Percentiles rank a stretch among this genome's conserved stretches.
phyloP scores from a whole-genome alignment of 1,140 invertebrate species.

The Carposina sasakii region DNA sequence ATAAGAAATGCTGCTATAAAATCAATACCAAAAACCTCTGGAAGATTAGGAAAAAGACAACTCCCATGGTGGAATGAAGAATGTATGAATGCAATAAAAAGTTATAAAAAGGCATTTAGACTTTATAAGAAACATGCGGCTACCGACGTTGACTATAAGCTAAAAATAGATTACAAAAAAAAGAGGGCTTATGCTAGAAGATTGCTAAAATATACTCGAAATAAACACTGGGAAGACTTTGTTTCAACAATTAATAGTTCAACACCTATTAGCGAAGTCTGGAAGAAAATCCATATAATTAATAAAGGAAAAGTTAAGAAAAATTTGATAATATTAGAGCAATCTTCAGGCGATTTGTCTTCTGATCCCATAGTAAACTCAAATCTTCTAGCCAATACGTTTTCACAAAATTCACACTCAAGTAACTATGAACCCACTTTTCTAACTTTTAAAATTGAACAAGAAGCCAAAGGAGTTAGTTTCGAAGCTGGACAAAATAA shows the following conservation, averaged over 20 bases:
- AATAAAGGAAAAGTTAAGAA: too few species aligned
- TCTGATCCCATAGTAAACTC: conserved; percentile 21
- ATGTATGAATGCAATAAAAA: conserved; percentile 30
- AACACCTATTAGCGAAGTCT: conserved; percentile 16
- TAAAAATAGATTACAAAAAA: conserved; percentile 29
- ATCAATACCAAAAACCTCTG: conserved; percentile 27
- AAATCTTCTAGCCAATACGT: conserved; percentile 27
- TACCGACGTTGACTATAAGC: too few species aligned
- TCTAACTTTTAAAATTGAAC: conserved; percentile 20
- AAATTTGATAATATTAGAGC: too few species aligned
- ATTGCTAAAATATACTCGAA: conserved; percentile 31
- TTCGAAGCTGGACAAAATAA: conserved; percentile 14
- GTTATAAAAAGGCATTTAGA: conserved; percentile 33
- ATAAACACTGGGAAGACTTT: conserved; percentile 19
- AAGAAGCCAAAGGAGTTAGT: conserved; percentile 12
- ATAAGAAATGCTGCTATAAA: conserved; percentile 29
- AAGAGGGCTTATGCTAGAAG: conserved; percentile 25
- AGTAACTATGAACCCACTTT: conserved; percentile 29
- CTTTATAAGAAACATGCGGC: conserved; percentile 34
- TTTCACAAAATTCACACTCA: conserved; percentile 33
- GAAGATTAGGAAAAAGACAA: conserved; percentile 20
- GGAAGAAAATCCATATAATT: conserved; percentile 24
- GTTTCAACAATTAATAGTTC: conserved; percentile 22
- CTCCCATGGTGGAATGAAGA: conserved; percentile 43
- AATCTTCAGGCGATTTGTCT: too few species aligned